Conservation (phyloP, 2,113 vertebrate species). For the Lonchura striata region DNA sequence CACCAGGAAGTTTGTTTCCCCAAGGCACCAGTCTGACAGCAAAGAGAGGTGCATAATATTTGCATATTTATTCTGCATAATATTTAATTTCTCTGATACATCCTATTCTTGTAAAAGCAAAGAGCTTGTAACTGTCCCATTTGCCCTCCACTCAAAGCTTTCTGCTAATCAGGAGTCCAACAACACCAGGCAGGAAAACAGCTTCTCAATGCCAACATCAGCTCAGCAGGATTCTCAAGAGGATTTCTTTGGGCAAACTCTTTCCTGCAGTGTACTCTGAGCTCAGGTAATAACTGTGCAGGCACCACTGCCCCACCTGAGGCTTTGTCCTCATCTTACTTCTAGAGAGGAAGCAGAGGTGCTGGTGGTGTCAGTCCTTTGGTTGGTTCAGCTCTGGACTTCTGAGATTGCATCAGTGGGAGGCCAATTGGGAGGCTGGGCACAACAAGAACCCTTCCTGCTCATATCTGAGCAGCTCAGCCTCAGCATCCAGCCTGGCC, state of each 20-base stretch:
- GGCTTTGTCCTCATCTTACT: background rate
- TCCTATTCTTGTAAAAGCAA: background rate
- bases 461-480: background rate
- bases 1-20: background rate
- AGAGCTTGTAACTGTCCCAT: background rate
- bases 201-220: background rate
- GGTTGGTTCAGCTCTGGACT: background rate
- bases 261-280: background rate
- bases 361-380: background rate
- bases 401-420: background rate
- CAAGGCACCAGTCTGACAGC: background rate
- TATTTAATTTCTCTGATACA: background rate
- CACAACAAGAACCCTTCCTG: accelerated
- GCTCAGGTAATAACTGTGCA: background rate
- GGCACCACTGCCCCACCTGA: background rate
- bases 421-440: background rate
- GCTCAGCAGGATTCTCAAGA: background rate
- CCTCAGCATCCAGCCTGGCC: background rate
- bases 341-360: background rate
- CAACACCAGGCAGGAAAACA: background rate
- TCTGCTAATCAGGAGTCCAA: background rate
- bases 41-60: background rate
- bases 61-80: background rate
- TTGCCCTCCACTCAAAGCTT: background rate
- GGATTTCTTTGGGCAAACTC: background rate